phyloP scores from a whole-genome alignment of 1,140 invertebrate species.

The Heliconius hermathena region DNA sequence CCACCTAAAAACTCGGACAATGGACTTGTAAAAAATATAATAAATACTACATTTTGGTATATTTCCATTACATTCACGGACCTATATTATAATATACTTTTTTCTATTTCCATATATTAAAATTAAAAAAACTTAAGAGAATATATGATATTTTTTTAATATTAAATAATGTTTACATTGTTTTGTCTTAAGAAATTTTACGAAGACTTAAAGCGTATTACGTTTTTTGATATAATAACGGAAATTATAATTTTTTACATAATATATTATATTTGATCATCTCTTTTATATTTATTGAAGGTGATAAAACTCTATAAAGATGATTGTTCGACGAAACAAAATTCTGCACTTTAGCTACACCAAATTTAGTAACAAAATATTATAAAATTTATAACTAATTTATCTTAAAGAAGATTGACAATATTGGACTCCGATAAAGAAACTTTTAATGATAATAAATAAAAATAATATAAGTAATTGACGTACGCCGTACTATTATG shows the following conservation, averaged over 20 bases:
- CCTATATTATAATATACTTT: no score
- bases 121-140: neutral
- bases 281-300: neutral
- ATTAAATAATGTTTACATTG: neutral
- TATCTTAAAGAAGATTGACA: neutral
- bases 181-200: no score
- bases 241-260: neutral
- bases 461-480: constrained; percentile 20
- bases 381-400: no score
- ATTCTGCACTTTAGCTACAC: neutral
- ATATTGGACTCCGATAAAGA: neutral
- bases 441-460: neutral
- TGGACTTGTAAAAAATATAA: constrained; percentile 57
- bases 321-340: neutral
- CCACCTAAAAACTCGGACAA: constrained; percentile 52
- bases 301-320: no score
- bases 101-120: no score
- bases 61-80: constrained; percentile 44
- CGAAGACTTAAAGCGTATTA: neutral
- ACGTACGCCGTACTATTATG: constrained; percentile 34
- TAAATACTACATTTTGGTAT: constrained; percentile 43
- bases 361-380: no score
- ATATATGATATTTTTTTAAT: neutral
- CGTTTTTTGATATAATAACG: neutral
- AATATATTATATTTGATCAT: neutral